phyloP scores from a whole-genome alignment of 1,140 invertebrate species.

The Mycetomoellerius zeteki region DNA sequence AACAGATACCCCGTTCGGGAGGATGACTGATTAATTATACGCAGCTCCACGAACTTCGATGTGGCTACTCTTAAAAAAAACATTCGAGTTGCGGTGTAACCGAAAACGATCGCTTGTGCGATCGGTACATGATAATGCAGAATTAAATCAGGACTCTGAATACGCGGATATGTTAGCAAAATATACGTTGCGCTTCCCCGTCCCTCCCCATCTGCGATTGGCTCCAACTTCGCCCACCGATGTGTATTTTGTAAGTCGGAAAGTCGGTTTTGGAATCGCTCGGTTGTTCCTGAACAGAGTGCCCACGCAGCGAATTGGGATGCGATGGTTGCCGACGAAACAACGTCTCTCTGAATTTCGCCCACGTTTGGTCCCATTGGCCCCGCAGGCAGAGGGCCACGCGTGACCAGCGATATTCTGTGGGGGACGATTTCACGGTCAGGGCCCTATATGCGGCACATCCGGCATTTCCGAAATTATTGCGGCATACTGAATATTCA shows the following conservation, averaged over 20 bases:
- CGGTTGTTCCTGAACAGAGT: conserved; percentile 52
- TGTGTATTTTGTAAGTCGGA: conserved; percentile 72
- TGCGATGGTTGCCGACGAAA: conserved; percentile 72
- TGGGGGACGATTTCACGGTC: background rate
- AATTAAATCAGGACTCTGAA: conserved; percentile 23
- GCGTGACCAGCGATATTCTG: conserved; percentile 35
- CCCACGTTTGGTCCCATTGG: conserved; percentile 65
- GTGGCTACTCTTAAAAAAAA: background rate
- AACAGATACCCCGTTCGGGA: background rate
- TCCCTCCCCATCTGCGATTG: conserved; percentile 15
- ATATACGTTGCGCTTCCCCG: conserved; percentile 6
- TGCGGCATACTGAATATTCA: conserved; percentile 52
- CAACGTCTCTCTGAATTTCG: conserved; percentile 69
- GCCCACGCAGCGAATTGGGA: conserved; percentile 65
- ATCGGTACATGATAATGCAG: conserved; percentile 74
- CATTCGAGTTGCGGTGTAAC: conserved; percentile 49
- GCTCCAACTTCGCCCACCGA: conserved; percentile 66
- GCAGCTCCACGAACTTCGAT: background rate
- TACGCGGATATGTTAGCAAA: conserved; percentile 43
- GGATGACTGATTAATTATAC: background rate
- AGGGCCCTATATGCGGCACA: conserved; percentile 47
- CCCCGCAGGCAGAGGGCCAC: conserved; percentile 15
- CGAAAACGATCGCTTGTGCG: conserved; percentile 78
- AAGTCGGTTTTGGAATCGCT: conserved; percentile 76
- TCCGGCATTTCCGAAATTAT: conserved; percentile 56